These are phyloP conservation scores for Netta rufina DNA, from an alignment of 2,797 vertebrate species.

Conservation along the genomic window DNA sequence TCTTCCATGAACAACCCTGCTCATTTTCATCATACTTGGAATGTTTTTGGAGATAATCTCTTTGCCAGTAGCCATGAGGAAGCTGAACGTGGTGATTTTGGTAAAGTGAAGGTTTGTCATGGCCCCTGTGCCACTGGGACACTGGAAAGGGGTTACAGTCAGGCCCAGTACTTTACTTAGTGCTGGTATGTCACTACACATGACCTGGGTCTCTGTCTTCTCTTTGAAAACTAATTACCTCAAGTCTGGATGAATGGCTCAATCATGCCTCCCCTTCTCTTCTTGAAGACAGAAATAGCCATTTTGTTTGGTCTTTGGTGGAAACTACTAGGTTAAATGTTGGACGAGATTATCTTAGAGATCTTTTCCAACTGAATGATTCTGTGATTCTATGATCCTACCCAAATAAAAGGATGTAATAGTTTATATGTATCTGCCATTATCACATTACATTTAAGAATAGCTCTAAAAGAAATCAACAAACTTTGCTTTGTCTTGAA, in stretches of 20 bases:
- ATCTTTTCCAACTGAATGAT: no score
- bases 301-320: neutral
- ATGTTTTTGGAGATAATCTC: neutral
- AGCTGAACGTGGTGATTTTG: neutral
- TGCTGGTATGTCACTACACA: neutral
- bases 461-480: neutral
- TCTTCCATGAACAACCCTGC: neutral
- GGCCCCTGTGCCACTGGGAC: neutral
- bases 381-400: neutral
- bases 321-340: neutral
- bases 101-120: neutral
- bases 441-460: neutral
- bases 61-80: neutral
- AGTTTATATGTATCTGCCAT: neutral
- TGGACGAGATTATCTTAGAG: no score
- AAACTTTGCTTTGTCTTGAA: neutral
- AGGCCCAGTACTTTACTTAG: neutral
- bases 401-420: neutral
- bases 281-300: neutral
- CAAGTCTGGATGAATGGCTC: neutral
- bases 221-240: neutral
- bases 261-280: neutral
- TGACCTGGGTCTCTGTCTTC: neutral
- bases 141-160: neutral
- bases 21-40: neutral